Conservation (phyloP, 2,888 invertebrate genomes). For the Caenorhabditis doughertyi region DNA sequence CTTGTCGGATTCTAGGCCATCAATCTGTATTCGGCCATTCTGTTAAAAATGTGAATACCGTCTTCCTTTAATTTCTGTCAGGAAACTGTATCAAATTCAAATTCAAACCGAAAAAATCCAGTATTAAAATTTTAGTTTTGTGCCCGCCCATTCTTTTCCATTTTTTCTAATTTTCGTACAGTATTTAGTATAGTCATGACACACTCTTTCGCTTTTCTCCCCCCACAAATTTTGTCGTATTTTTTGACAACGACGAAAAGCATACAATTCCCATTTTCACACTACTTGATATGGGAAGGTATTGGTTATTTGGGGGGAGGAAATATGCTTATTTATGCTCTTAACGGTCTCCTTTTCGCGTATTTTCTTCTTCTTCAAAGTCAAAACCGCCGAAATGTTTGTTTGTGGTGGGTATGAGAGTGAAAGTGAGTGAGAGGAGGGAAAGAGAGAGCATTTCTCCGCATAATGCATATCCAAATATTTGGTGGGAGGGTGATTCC, state of each 20-base stretch:
- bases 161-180: no score
- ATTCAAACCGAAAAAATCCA: no score
- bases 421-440: constrained; percentile 2
- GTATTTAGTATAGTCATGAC: no score
- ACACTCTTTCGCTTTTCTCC: background rate
- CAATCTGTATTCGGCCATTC: no score
- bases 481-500: no score
- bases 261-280: background rate
- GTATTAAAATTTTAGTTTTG: no score
- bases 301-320: no score
- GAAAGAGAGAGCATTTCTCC: constrained; percentile 16
- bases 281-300: constrained; percentile 45
- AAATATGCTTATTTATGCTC: constrained; percentile 17
- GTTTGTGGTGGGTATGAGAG: background rate
- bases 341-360: constrained; percentile 22
- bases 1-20: no score
- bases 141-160: no score
- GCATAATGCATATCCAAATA: constrained; percentile 60
- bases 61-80: no score
- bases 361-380: background rate
- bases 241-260: constrained; percentile 14
- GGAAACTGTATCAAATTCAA: no score
- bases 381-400: constrained; percentile 40
- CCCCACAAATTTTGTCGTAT: background rate
- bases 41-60: no score